Conservation (phyloP, 2,113 vertebrate species). For the Erythrocercus mccallii region DNA sequence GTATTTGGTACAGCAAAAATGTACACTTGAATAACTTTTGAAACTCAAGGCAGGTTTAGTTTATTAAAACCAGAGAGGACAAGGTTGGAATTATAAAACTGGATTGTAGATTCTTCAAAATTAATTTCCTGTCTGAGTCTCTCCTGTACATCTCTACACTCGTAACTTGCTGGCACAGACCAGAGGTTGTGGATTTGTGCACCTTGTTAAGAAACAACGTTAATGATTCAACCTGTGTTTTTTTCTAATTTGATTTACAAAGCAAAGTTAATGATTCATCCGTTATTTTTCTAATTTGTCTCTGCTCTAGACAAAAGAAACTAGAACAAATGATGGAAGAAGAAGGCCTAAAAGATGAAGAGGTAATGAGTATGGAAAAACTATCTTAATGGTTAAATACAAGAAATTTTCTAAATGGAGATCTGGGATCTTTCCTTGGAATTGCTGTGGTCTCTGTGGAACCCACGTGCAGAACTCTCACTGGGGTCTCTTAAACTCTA, state of each 20-base stretch:
- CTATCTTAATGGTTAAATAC: background rate
- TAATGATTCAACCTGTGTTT: background rate
- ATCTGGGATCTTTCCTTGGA: background rate
- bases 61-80: background rate
- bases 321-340: constrained; percentile 99
- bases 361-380: constrained; percentile 75
- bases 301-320: constrained; percentile 88
- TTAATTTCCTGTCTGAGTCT: background rate
- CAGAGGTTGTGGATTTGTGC: background rate
- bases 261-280: background rate
- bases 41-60: background rate
- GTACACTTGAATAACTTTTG: background rate
- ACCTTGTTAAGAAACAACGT: background rate
- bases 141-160: background rate
- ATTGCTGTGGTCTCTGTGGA: background rate
- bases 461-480: background rate
- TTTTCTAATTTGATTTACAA: background rate
- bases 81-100: background rate
- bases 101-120: background rate
- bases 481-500: constrained; percentile 10
- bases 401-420: background rate
- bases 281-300: background rate
- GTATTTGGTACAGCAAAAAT: background rate
- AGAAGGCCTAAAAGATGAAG: constrained; percentile 95
- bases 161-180: background rate